Evolutionary conservation across 2,888 invertebrate genomes (phyloP), one percentile per base, ranked within the genome.

Genomic region (Stratiomys singularior): DNA sequence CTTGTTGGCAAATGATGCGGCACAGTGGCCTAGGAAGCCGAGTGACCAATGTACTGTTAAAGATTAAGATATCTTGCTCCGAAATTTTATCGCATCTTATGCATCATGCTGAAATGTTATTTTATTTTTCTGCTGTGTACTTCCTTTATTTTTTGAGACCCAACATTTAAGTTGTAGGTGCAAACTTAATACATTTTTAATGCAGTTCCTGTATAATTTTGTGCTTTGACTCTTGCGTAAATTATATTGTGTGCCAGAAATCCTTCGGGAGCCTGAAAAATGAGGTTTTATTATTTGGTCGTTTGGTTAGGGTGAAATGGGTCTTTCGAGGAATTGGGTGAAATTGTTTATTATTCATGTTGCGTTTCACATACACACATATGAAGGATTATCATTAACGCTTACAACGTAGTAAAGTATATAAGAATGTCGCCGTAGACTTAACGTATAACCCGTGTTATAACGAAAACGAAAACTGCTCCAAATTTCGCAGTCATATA

Each of bases 141-240:
- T 47, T 23, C 25, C 15, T n/a, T 18, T 9, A 3, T 15, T 9
- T 66, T 15, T 23, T 9, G 44, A 21, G 11, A 28, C 13, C 23
- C 30, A 18, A 18, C 37, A n/a, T 9, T 18, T 74, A 74, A 23
- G 30, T 18, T 13, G n/a, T 30, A 37, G 58, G 58, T 74, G 74
- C 74, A 60, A 52, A 60, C 74, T 58, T 23, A 44, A 74, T 74
- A 74, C 74, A 74, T 58, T 74, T 74, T 74, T 74, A 74, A 74
- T 74, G 37, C 58, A 9, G 21, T 37, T 21, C 15, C 46, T 13
- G 23, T 47, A 47, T 69, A 30, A 21, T 74, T 21, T 46, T 13
- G 60, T 30, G 58, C n/a, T 71, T 21, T 1, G 23, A 28, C 11
- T 25, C 25, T 46, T n/a, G 21, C 27, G 13, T 23, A 71, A 71